Evolutionary conservation across 1,140 invertebrate genomes (phyloP), one percentile per base, ranked within the genome.

Genomic region (Apolygus lucorum): DNA sequence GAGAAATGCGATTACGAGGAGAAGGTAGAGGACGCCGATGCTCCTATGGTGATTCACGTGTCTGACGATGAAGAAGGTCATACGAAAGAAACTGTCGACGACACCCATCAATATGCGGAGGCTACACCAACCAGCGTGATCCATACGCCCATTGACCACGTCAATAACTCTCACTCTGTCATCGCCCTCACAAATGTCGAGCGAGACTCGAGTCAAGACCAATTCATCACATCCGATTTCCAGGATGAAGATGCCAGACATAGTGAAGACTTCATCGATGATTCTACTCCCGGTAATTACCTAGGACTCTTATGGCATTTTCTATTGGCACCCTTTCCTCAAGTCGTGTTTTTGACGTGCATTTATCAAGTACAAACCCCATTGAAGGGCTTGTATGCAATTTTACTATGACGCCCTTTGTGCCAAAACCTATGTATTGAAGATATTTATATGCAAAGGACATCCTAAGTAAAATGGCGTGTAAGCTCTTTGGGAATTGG

Each of bases 161-260:
- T 17, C 8, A 49, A 17, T 49, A 49, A 17, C 17, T 17, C 34
- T 17, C 34, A 8, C 8, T 49, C 34, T 49, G 34, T 49, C 34
- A 49, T 49, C 17, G 17, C 34, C 8, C 11, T 66, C 13, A 28
- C n/a, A 34, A 14, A 66, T 26, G 64, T 28, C 1, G 64, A 34
- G 1, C 28, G 64, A 17, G 28, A 66, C 26, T 24, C 28, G 28
- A 64, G 34, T 28, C 27, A 66, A 26, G 64, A 66, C 2, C 64
- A 72, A 27, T 71, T 69, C 63, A 72, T 74, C 26, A 68, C 54
- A 2, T 67, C 73, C 1, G 72, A 69, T 34, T 67, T 63, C 28
- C 49, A 72, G 28, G 68, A 66, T 27, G 71, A 66, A 52, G 71
- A 71, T 68, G 69, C 49, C 1, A 13, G 66, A 26, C 54, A 69